Evolutionary conservation across 2,888 invertebrate genomes (phyloP).

Genomic region (Drosophila ezoana): DNA sequence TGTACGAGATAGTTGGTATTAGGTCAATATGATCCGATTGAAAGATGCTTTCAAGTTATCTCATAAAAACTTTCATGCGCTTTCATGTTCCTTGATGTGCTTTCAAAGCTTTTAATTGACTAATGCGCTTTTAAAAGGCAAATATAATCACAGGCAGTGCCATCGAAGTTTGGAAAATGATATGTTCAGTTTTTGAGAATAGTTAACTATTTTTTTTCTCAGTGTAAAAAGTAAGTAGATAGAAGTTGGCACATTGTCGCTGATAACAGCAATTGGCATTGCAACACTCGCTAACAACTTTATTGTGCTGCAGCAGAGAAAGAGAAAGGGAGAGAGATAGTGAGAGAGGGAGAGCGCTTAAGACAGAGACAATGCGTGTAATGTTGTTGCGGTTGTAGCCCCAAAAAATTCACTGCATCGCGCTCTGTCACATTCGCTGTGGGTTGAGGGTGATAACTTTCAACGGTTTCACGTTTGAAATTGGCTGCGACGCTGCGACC

Average conservation of each 20-base stretch:
- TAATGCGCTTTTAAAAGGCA: no score
- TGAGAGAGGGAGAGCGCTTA: background rate
- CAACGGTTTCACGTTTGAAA: conserved; percentile 78
- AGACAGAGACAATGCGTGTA: conserved; percentile 47
- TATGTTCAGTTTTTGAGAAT: no score
- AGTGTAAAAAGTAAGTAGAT: conserved; percentile 31
- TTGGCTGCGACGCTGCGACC: conserved; percentile 58
- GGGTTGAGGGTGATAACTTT: conserved; percentile 76
- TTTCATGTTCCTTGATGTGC: no score
- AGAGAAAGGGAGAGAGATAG: background rate
- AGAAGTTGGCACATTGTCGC: conserved; percentile 30
- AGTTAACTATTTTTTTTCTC: conserved; percentile 1
- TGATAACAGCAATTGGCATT: conserved; percentile 56
- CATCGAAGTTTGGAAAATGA: no score
- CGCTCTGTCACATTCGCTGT: conserved; percentile 43
- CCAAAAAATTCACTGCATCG: conserved; percentile 44
- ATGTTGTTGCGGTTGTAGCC: conserved; percentile 49
- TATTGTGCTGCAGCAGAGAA: conserved; percentile 28
- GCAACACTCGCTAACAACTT: conserved; percentile 52
- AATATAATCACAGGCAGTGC: no score
- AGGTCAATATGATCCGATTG: no score
- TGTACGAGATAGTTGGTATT: no score
- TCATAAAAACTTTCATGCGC: no score
- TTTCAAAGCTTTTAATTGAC: no score
- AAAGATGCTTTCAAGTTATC: no score